phyloP scores from a whole-genome alignment of 2,888 invertebrate genomes.

The Drosophila emarginata region DNA sequence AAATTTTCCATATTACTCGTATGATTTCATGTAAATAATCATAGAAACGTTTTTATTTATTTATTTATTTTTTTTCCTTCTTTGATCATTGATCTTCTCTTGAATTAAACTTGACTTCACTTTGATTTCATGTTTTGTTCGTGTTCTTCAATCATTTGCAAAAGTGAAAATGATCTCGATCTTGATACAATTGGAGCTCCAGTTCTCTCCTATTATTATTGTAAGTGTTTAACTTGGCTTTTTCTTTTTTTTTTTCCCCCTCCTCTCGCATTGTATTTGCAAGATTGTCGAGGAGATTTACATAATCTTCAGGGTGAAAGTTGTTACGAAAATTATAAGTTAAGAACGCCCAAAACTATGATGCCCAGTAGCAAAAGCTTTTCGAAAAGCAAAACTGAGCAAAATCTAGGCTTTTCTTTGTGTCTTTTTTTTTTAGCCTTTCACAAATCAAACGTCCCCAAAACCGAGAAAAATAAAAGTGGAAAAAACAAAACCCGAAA shows the following conservation, averaged over 20 bases:
- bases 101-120: slow-evolving; percentile 37
- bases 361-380: slow-evolving; percentile 43
- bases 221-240: background rate
- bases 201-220: slow-evolving; percentile 35
- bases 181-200: slow-evolving; percentile 14
- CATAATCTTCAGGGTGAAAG: slow-evolving; percentile 69
- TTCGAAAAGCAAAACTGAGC: background rate
- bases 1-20: background rate
- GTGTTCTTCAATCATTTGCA: slow-evolving; percentile 54
- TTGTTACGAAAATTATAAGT: slow-evolving; percentile 65
- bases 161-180: slow-evolving; percentile 68
- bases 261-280: slow-evolving; percentile 4
- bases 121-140: slow-evolving; percentile 54
- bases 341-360: slow-evolving; percentile 56
- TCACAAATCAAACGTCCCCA: slow-evolving; percentile 63
- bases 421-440: slow-evolving; percentile 45
- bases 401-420: background rate
- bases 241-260: slow-evolving; percentile 23
- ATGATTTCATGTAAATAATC: slow-evolving; percentile 30
- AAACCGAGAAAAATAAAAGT: slow-evolving; percentile 9
- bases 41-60: slow-evolving; percentile 34
- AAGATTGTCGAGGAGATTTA: slow-evolving; percentile 48
- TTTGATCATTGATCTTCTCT: background rate
- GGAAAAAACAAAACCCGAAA: slow-evolving; percentile 11
- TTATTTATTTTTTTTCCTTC: too few species aligned